Conservation (phyloP, 2,888 invertebrate species). For the Nomada lathburiana region DNA sequence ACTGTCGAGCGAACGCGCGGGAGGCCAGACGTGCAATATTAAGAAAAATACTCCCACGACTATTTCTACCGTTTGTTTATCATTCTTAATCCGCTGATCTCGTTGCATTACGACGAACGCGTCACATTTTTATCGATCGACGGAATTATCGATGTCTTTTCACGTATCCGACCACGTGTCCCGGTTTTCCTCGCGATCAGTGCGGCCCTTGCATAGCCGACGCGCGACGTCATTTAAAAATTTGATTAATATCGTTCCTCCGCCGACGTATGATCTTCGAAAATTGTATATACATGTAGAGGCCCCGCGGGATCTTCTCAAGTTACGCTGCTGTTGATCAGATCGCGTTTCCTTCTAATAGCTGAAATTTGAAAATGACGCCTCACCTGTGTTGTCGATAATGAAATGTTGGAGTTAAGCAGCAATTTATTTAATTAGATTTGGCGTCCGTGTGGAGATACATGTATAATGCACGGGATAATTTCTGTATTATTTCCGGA, state of each 20-base stretch:
- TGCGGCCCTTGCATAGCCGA: neutral
- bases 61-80: conserved; percentile 46
- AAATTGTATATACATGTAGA: conserved; percentile 25
- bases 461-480: neutral
- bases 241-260: neutral
- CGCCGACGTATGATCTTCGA: neutral
- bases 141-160: conserved; percentile 26
- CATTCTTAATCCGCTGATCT: conserved; percentile 20
- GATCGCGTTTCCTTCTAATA: neutral
- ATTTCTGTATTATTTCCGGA: neutral
- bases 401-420: neutral
- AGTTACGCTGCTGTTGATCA: neutral
- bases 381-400: neutral
- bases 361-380: neutral
- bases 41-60: conserved; percentile 20
- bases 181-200: neutral
- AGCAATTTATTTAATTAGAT: neutral
- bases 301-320: conserved; percentile 12
- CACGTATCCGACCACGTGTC: conserved; percentile 4
- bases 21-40: conserved; percentile 9
- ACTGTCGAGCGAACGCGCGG: conserved; percentile 13
- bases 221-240: neutral
- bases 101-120: neutral
- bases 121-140: conserved; percentile 12
- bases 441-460: neutral